Percentiles rank a stretch among this genome's conserved stretches.
Evolutionary conservation across 2,797 vertebrate species (phyloP).

Genomic region (Sebastes minor): DNA sequence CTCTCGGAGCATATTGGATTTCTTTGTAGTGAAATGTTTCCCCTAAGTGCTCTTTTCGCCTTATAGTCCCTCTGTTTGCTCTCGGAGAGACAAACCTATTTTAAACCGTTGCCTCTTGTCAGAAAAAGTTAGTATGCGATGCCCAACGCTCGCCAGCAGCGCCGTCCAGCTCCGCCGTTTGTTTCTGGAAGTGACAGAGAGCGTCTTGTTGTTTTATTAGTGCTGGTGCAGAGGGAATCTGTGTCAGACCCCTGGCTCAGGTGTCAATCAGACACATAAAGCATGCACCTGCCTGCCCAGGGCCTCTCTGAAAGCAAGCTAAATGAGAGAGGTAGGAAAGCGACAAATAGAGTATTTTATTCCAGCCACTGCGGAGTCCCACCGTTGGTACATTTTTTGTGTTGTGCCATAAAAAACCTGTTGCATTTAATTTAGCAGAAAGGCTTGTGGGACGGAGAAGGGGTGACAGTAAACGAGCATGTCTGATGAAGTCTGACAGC

Average conservation of each 20-base stretch:
- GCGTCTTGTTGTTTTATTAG: slow-evolving; percentile 68
- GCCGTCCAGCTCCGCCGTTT: slow-evolving; percentile 6
- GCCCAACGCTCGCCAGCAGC: slow-evolving; percentile 16
- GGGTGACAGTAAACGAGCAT: slow-evolving; percentile 4
- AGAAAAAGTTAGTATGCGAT: slow-evolving; percentile 45
- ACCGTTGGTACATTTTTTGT: slow-evolving; percentile 15
- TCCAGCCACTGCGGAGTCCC: background rate
- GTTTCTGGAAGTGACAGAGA: slow-evolving; percentile 47
- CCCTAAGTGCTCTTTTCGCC: slow-evolving; percentile 21
- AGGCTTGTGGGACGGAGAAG: background rate
- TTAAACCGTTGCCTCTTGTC: slow-evolving; percentile 44
- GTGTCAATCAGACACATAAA: slow-evolving; percentile 64
- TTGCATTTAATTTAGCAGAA: slow-evolving; percentile 57
- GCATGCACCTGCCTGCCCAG: slow-evolving; percentile 38
- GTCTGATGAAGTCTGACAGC: slow-evolving; percentile 48
- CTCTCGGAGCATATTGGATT: background rate
- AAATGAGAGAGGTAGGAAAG: slow-evolving; percentile 28
- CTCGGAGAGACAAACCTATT: slow-evolving; percentile 44
- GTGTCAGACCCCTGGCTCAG: slow-evolving; percentile 50
- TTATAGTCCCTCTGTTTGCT: background rate
- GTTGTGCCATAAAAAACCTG: slow-evolving; percentile 51
- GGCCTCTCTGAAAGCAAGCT: slow-evolving; percentile 7
- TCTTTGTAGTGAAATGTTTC: slow-evolving; percentile 13
- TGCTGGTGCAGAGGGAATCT: slow-evolving; percentile 34
- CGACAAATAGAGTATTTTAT: slow-evolving; percentile 55